Evolutionary conservation across 2,113 vertebrate species (phyloP), one percentile per base, ranked within the genome.

Genomic region (Callospermophilus lateralis): DNA sequence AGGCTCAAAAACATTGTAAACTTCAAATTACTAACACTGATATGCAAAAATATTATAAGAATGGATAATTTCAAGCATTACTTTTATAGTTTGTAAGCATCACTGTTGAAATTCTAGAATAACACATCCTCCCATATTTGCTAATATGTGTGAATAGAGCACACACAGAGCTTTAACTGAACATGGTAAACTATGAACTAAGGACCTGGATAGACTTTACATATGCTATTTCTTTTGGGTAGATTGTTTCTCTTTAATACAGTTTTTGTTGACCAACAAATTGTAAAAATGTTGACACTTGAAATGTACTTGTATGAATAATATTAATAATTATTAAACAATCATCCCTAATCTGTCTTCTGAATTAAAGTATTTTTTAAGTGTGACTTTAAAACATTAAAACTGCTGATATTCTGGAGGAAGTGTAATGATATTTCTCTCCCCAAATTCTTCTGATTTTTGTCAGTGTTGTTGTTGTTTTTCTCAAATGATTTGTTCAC

Each of bases 31-130:
- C 24, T 67, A 51, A 70, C 17, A 42, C n/a, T 32, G 65, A 6
- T 89, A 88, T 79, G 7, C 84, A 86, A 89, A 13, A 83, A n/a
- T 84, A 73, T 48, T 87, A 65, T n/a, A 90, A 83, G 90, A n/a
- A 51, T 37, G 51, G n/a, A 24, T 72, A 42, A 2, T 55, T 72
- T 73, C 20, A 74, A 61, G 55, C 80, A 7, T 73, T n/a, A 48
- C 39, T 53, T 84, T 93, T 53, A 28, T 61, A 80, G 28, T 61
- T 68, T 81, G 20, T 61, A 77, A 42, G 24, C 32, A 96, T 45
- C 48, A 61, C 34, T 91, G n/a, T 84, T 74, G 17, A 89, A 58
- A 84, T 45, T 37, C 28, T 39, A 72, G 84, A 79, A 37, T 72
- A 78, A 24, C 37, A 37, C 13, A n/a, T n/a, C 15, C 86, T 74